Evolutionary conservation across 2,888 invertebrate species (phyloP).

Genomic region (Heliconius ethilla): DNA sequence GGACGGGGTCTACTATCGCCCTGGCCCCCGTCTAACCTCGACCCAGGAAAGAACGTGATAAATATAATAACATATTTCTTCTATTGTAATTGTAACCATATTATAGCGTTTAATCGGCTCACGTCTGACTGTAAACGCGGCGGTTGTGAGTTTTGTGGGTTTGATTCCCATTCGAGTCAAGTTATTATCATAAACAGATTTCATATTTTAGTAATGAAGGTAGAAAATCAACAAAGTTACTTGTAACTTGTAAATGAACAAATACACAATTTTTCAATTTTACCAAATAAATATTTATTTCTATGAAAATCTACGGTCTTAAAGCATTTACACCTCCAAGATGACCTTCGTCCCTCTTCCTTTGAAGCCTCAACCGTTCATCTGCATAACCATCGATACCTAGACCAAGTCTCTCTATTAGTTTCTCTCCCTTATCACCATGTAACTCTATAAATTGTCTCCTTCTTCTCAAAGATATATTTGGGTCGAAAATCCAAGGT

Average conservation of each 20-base stretch:
- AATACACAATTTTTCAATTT: not conserved
- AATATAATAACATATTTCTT: no score
- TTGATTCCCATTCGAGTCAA: no score
- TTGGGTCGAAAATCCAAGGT: conserved; percentile 85
- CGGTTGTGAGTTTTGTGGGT: no score
- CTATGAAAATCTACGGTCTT: conserved; percentile 20
- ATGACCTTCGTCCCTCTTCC: conserved; percentile 81
- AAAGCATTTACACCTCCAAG: conserved; percentile 75
- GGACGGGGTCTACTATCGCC: no score
- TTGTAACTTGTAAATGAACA: not conserved
- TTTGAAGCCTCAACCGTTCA: conserved; percentile 77
- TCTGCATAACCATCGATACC: conserved; percentile 84
- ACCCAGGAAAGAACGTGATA: no score
- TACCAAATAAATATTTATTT: not conserved
- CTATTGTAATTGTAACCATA: no score
- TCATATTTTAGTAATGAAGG: not conserved
- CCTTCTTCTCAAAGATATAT: conserved; percentile 82
- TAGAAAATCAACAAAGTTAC: not conserved
- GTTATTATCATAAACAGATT: not conserved
- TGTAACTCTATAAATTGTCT: conserved; percentile 83
- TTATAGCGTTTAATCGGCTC: no score
- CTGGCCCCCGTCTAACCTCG: no score
- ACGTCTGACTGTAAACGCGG: no score
- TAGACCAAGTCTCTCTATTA: conserved; percentile 85
- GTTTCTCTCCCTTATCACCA: conserved; percentile 83